Conservation (phyloP, 1,140 invertebrate species). For the Anthonomus grandis region DNA sequence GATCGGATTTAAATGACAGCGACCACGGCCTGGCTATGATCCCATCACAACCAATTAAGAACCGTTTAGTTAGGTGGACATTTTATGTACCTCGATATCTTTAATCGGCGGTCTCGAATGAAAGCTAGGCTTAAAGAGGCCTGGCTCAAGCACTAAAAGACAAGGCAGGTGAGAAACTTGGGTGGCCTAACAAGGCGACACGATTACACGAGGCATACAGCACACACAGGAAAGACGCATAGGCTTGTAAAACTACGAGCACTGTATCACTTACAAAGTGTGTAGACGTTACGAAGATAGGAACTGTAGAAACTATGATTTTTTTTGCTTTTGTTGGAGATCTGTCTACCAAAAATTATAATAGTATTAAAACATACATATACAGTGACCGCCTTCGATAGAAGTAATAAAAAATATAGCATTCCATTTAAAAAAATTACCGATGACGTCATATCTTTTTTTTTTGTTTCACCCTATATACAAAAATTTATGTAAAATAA, state of each 20-base stretch:
- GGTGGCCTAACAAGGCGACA: conserved; percentile 21
- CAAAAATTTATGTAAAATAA: too few relatives aligned
- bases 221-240: conserved; percentile 21
- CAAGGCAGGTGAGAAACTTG: conserved; percentile 26
- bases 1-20: conserved; percentile 10
- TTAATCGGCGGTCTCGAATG: conserved; percentile 31
- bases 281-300: too few relatives aligned
- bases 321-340: too few relatives aligned
- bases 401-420: too few relatives aligned
- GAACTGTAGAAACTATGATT: too few relatives aligned
- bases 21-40: conserved; percentile 16
- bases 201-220: conserved; percentile 12
- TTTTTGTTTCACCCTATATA: too few relatives aligned
- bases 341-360: too few relatives aligned
- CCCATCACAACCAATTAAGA: conserved; percentile 36
- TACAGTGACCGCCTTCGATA: too few relatives aligned
- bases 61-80: conserved; percentile 36
- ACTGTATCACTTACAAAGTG: conserved; percentile 15
- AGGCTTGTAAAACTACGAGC: neutral
- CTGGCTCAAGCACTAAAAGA: conserved; percentile 13
- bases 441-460: too few relatives aligned
- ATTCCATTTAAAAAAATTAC: too few relatives aligned
- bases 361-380: too few relatives aligned
- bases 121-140: conserved; percentile 12
- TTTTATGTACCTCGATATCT: conserved; percentile 33